Conservation (phyloP, 2,797 vertebrate species). For the Cynodonichthys magdalenae region DNA sequence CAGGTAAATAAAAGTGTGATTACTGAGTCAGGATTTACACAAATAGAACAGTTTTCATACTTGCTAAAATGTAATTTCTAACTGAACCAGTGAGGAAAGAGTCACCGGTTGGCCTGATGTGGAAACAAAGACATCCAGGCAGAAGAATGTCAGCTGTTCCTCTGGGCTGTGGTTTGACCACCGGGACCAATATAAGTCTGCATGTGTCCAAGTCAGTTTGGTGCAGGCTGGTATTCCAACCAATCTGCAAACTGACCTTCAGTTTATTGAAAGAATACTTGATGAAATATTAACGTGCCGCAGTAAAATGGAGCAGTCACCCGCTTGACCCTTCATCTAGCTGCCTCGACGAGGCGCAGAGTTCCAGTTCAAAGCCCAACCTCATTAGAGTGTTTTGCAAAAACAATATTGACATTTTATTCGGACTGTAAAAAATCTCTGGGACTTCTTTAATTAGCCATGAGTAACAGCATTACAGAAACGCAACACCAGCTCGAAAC, state of each 20-base stretch:
- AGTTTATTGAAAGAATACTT: slow-evolving; percentile 2
- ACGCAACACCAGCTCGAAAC: background rate
- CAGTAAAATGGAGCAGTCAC: background rate
- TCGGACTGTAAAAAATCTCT: background rate
- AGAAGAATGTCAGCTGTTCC: slow-evolving; percentile 1
- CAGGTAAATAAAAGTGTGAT: too few species aligned
- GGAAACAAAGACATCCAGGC: background rate
- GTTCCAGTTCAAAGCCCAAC: background rate
- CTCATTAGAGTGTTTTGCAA: background rate
- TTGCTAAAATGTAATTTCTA: background rate
- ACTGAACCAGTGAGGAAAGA: background rate
- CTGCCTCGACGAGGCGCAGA: background rate
- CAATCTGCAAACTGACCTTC: slow-evolving; percentile 1
- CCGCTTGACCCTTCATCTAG: background rate
- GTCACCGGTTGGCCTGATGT: background rate
- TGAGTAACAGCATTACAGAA: background rate
- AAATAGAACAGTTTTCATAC: too few species aligned
- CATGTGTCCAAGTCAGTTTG: background rate
- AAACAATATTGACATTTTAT: slow-evolving; percentile 1
- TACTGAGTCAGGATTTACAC: too few species aligned
- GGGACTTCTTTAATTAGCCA: background rate
- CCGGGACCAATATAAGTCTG: background rate
- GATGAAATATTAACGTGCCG: background rate
- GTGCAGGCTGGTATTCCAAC: background rate
- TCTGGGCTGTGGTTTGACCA: background rate